Conservation (phyloP, 2,797 vertebrate genomes). For the Pelodytes ibericus region DNA sequence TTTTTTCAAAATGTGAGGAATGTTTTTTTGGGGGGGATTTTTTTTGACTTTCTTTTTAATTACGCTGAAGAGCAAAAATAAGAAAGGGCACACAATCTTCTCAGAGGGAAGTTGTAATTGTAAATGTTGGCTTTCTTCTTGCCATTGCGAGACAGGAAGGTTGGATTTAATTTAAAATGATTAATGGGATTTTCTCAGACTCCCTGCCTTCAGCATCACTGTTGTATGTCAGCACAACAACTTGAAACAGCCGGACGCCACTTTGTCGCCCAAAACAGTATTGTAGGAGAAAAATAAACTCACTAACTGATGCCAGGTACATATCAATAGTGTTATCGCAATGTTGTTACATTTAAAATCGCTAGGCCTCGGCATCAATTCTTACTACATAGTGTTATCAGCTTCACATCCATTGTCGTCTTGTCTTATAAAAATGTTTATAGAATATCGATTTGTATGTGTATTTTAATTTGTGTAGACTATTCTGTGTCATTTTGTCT, state of each 20-base stretch:
- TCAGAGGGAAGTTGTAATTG: slow-evolving; percentile 74
- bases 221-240: slow-evolving; percentile 90
- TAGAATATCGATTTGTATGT: too few relatives aligned
- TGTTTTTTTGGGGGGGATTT: slow-evolving; percentile 27
- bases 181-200: slow-evolving; percentile 90
- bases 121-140: slow-evolving; percentile 76
- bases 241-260: slow-evolving; percentile 78
- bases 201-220: slow-evolving; percentile 81
- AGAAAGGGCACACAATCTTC: slow-evolving; percentile 64
- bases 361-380: slow-evolving; percentile 49
- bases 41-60: slow-evolving; percentile 56
- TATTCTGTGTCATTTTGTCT: too few relatives aligned
- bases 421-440: too few relatives aligned
- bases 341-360: slow-evolving; percentile 72
- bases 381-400: too few relatives aligned
- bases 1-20: slow-evolving; percentile 63
- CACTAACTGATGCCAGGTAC: slow-evolving; percentile 72
- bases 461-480: too few relatives aligned
- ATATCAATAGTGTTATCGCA: slow-evolving; percentile 70
- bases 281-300: slow-evolving; percentile 73
- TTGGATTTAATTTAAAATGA: slow-evolving; percentile 92
- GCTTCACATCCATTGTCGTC: too few relatives aligned
- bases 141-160: slow-evolving; percentile 70
- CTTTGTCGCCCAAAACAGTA: slow-evolving; percentile 77
- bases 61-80: slow-evolving; percentile 61